Base-by-base conservation (phyloP, 2,113 vertebrate genomes). In the Festucalex cinctus region DNA sequence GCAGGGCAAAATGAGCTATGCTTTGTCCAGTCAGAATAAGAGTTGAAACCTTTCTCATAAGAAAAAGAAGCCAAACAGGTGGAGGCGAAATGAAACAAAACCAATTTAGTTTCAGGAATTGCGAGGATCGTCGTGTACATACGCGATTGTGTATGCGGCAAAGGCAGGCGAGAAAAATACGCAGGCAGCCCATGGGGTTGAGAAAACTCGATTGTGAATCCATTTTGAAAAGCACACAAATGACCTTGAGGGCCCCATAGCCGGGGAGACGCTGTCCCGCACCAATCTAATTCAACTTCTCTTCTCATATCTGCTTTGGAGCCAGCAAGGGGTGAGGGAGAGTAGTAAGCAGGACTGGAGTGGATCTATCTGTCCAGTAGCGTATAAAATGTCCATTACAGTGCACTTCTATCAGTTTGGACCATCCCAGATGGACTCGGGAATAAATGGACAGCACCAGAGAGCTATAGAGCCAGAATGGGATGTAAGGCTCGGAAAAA, bases 361-460 rank as follows among this genome's bases (percentile, higher is more conserved):
- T 82, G 85, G 63, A 58, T 71, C 82, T 86, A 86, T 87, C 85
- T 82, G 77, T 86, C 86, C 86, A 76, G 70, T 84, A 84, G 83
- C 86, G 89, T 89, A 88, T 90, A 88, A 89, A 90, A 89, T 88
- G 86, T 88, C 87, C 83, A 90, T 90, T 90, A 90, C 82, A 71
- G 78, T 72, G 69, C 22, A 41, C 73, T 76, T 85, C 81, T 87
- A 90, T 89, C 87, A 83, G 85, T 84, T 83, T 86, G 82, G 79
- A 69, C 76, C 85, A 80, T 84, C 86, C 85, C 85, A 85, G 81
- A 88, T 83, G 81, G 86, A 83, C 81, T 80, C 81, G 74, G 77
- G 80, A 89, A 81, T 88, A 86, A 89, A 88, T 87, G 78, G 81
- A 86, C 86, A 82, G 77, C 85, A 76, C 73, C 77, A 81, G 74